These are phyloP conservation scores for Genyomyrus donnyi DNA, from an alignment of 2,113 vertebrate genomes.

Conservation along the genomic window DNA sequence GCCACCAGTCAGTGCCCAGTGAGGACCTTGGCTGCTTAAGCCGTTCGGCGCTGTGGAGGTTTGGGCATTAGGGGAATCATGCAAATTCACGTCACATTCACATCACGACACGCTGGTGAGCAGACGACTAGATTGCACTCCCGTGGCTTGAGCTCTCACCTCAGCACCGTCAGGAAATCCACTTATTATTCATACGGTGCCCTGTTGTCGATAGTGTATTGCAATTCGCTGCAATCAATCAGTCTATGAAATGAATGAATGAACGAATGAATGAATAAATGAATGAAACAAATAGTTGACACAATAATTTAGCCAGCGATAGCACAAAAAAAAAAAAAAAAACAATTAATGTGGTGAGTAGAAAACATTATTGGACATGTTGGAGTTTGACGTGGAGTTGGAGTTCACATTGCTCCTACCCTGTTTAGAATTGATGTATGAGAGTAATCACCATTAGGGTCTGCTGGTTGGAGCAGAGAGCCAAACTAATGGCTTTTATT, in stretches of 20 bases:
- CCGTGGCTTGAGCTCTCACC: background rate
- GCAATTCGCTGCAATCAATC: background rate
- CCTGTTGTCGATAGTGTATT: background rate
- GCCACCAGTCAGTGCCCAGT: background rate
- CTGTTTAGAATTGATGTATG: slow-evolving; percentile 5
- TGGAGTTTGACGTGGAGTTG: background rate
- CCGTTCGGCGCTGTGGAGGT: background rate
- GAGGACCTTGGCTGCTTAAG: background rate
- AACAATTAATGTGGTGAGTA: background rate
- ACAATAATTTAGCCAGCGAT: background rate
- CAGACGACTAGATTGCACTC: background rate
- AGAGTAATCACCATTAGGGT: background rate
- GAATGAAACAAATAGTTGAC: background rate
- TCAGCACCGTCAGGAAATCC: background rate
- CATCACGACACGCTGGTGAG: background rate
- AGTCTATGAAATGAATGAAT: background rate
- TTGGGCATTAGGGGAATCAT: background rate
- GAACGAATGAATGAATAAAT: background rate
- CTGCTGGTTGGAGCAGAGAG: background rate
- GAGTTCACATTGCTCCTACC: background rate
- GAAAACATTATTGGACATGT: background rate
- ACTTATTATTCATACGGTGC: background rate
- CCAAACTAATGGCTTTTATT: slow-evolving; percentile 1
- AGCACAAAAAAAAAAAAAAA: background rate
- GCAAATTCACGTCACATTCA: background rate